These are phyloP conservation scores for Branchinecta lindahli DNA, from an alignment of 1,140 invertebrate species.

Conservation along the genomic window DNA sequence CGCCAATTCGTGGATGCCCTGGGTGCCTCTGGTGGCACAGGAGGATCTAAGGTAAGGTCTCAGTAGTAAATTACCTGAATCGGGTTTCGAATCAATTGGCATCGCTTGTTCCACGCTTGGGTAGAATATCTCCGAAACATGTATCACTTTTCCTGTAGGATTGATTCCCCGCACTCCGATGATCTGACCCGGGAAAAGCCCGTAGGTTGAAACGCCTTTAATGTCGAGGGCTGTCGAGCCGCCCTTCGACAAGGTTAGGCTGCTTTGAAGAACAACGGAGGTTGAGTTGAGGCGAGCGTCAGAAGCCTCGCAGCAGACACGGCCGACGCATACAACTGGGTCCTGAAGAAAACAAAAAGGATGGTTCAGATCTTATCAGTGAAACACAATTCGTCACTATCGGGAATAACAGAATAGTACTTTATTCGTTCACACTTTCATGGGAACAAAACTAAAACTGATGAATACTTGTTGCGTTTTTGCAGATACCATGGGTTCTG, in stretches of 20 bases:
- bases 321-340: constrained; percentile 33
- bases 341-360: not conserved
- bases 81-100: too few relatives aligned
- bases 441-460: too few relatives aligned
- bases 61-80: too few relatives aligned
- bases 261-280: constrained; percentile 45
- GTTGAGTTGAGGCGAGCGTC: constrained; percentile 48
- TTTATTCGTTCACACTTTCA: too few relatives aligned
- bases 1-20: too few relatives aligned
- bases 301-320: constrained; percentile 49
- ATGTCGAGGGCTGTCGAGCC: constrained; percentile 40
- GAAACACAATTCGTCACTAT: too few relatives aligned
- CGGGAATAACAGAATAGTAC: too few relatives aligned
- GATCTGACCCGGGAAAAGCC: constrained; percentile 60
- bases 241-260: constrained; percentile 30
- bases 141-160: constrained; percentile 45
- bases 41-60: too few relatives aligned
- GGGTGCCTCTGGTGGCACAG: too few relatives aligned
- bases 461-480: too few relatives aligned
- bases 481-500: too few relatives aligned
- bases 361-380: too few relatives aligned
- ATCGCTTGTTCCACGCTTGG: constrained; percentile 15
- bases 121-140: constrained; percentile 33
- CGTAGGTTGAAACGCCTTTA: constrained; percentile 48
- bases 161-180: constrained; percentile 53